Conservation (phyloP, 2,113 vertebrate species). For the Alethe castanea region DNA sequence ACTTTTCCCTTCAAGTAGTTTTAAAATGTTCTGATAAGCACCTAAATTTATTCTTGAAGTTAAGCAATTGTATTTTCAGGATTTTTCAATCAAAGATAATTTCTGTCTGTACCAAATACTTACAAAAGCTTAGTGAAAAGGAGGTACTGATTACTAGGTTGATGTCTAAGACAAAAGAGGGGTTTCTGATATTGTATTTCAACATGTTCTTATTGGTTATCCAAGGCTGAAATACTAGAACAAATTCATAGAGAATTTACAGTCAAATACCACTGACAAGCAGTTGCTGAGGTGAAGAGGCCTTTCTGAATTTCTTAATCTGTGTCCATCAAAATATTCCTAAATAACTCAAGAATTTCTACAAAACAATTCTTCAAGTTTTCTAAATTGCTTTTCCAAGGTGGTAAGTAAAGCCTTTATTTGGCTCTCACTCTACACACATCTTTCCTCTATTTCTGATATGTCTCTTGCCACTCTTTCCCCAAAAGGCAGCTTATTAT, state of each 20-base stretch:
- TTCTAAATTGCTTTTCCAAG: neutral
- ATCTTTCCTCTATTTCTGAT: neutral
- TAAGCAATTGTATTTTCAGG: neutral
- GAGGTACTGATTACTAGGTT: neutral
- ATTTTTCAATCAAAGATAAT: neutral
- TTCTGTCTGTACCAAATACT: neutral
- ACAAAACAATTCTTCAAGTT: neutral
- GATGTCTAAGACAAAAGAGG: neutral
- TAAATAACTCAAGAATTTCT: neutral
- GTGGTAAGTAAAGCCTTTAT: neutral
- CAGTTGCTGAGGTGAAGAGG: neutral
- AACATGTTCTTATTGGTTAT: neutral
- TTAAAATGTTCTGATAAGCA: neutral
- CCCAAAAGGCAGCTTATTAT: neutral
- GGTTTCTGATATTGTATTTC: neutral
- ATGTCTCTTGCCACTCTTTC: neutral
- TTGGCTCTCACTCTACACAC: neutral
- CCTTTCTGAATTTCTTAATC: neutral
- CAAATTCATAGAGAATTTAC: neutral
- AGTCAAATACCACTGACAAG: neutral
- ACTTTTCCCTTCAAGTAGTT: neutral
- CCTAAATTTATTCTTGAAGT: neutral
- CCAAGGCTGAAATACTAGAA: neutral
- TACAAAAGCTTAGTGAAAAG: neutral
- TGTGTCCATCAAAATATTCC: neutral